A percentile compares a stretch with the other conserved stretches of the same genome.
These are phyloP conservation scores for Hoplostethus atlanticus DNA, from an alignment of 2,797 vertebrate genomes.

Conservation along the genomic window DNA sequence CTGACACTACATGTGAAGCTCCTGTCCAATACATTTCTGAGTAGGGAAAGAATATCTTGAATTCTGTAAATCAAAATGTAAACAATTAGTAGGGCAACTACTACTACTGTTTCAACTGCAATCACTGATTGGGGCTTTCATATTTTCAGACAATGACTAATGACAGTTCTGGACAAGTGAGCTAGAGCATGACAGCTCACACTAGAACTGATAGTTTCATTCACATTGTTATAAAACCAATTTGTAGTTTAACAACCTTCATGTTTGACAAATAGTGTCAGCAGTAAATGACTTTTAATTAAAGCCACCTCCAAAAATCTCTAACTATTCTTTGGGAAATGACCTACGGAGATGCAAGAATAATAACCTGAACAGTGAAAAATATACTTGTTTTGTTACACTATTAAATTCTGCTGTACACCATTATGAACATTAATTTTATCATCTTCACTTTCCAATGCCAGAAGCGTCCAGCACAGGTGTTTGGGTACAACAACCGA, in stretches of 20 bases:
- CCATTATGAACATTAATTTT: conserved; percentile 74
- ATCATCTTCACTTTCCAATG: conserved; percentile 64
- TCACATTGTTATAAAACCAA: background rate
- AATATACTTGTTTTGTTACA: background rate
- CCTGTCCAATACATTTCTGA: background rate
- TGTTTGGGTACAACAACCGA: conserved; percentile 71
- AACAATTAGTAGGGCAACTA: background rate
- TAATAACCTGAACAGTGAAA: background rate
- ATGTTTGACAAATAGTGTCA: background rate
- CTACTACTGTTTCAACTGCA: background rate
- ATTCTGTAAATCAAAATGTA: background rate
- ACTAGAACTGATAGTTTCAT: background rate
- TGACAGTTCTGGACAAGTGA: too few relatives aligned
- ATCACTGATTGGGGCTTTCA: background rate
- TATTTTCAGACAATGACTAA: too few relatives aligned
- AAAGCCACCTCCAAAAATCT: background rate
- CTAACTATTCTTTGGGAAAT: background rate
- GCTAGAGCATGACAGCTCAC: too few relatives aligned
- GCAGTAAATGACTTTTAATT: background rate
- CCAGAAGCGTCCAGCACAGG: conserved; percentile 73
- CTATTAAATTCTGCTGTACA: conserved; percentile 37
- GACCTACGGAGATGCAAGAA: background rate
- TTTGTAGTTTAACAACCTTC: background rate
- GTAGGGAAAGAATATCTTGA: background rate
- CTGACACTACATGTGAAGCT: background rate